Evolutionary conservation across 2,888 invertebrate genomes (phyloP), one percentile per base, ranked within the genome.

Genomic region (Synanthedon tipuliformis): DNA sequence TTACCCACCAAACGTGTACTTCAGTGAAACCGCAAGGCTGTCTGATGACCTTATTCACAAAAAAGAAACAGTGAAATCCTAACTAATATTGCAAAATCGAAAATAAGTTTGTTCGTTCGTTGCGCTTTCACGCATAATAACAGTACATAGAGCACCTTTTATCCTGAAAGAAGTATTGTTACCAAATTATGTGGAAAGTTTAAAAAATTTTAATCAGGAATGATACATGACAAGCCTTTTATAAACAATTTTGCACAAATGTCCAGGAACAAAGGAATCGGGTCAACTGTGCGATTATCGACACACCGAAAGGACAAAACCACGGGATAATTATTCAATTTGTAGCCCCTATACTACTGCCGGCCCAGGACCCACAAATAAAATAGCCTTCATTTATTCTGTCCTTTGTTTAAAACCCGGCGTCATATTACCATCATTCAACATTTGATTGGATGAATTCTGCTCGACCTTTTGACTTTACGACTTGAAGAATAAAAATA

Each of bases 251-350:
- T 68, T 60, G 58, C 61, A 45, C 13, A 45, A 45, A 15, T 45
- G 45, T 13, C 45, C 15, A 15, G 53, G 56, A 67, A 72, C 72
- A 75, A 77, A 69, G 68, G 71, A 64, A 66, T 53, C 62, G 68
- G 76, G 74, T 75, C 75, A 75, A 61, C 65, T 61, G 57, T 61
- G 57, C 65, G 73, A 76, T 78, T 76, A 78, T 75, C 73, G 73
- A 71, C 72, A 66, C 60, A 61, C 64, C 61, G 61, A 56, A 58
- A 61, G 69, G 67, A 75, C 74, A 78, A 78, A 75, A 65, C 66
- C 63, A 60, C 59, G 62, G 69, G 71, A 75, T 81, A 82, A 82
- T 81, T 79, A 80, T 79, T 78, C 80, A 81, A 81, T 80, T 82
- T 78, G 80, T 81, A 71, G 72, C 77, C 71, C 70, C 69, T 66